These are phyloP conservation scores for Diachrysia chrysitis DNA, from an alignment of 2,888 invertebrate species.

Conservation along the genomic window DNA sequence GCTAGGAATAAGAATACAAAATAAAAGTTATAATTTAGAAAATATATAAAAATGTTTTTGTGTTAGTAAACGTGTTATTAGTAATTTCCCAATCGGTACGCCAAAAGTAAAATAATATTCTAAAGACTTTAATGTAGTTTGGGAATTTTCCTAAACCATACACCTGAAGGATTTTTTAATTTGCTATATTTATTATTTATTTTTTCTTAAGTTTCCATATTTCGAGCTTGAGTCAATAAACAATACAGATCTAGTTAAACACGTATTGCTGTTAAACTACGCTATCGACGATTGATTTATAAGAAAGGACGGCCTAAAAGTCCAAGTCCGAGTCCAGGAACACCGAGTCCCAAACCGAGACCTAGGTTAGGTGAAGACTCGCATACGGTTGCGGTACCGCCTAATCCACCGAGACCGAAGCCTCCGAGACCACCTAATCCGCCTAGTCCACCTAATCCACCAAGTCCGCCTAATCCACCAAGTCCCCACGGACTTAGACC, in stretches of 20 bases:
- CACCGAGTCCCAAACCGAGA: slow-evolving; percentile 13
- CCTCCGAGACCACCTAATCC: slow-evolving; percentile 2
- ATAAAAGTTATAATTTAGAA: slow-evolving; percentile 1
- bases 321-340: slow-evolving; percentile 13
- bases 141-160: not conserved
- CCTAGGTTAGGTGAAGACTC: slow-evolving; percentile 49
- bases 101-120: not conserved
- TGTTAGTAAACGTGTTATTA: not conserved
- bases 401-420: slow-evolving; percentile 17
- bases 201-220: no score
- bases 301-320: slow-evolving; percentile 66
- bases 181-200: slow-evolving; percentile 31
- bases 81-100: slow-evolving; percentile 2
- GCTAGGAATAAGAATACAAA: not conserved
- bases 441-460: not conserved
- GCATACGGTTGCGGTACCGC: slow-evolving; percentile 39
- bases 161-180: slow-evolving; percentile 30
- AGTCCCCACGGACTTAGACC: not conserved
- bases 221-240: not conserved
- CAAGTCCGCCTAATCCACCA: slow-evolving; percentile 23
- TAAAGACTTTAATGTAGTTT: no score
- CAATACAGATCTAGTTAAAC: slow-evolving; percentile 12
- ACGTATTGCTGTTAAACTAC: slow-evolving; percentile 24
- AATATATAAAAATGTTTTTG: not conserved
- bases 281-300: slow-evolving; percentile 60